phyloP scores from a whole-genome alignment of 2,797 vertebrate species.

The Mormyrops boulengeri region DNA sequence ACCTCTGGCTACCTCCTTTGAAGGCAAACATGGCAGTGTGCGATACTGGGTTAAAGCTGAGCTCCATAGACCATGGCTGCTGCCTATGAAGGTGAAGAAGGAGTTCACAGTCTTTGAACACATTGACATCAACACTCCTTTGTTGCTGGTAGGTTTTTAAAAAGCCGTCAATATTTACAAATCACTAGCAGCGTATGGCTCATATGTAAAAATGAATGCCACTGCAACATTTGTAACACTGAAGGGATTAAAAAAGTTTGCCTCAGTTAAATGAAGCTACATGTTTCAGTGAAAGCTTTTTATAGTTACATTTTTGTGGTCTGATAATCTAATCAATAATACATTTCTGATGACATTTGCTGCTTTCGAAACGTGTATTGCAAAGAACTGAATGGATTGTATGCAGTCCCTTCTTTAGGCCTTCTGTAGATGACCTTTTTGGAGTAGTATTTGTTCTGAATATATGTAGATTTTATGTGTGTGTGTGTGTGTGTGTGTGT shows the following conservation, averaged over 20 bases:
- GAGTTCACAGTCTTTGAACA: constrained; percentile 79
- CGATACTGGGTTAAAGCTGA: constrained; percentile 82
- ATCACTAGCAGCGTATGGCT: neutral
- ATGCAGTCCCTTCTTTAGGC: neutral
- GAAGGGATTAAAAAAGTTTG: neutral
- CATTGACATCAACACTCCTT: constrained; percentile 65
- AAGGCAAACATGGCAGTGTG: constrained; percentile 77
- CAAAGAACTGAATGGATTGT: neutral
- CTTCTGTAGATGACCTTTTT: neutral
- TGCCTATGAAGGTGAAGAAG: constrained; percentile 69
- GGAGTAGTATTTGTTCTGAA: neutral
- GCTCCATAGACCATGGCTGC: constrained; percentile 81
- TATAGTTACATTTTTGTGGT: neutral
- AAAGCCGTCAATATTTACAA: neutral
- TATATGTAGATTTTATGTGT: neutral
- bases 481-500: neutral
- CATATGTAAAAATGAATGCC: neutral
- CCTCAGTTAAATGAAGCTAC: neutral
- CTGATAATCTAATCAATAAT: neutral
- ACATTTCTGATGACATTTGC: neutral
- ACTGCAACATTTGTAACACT: neutral
- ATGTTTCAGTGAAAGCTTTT: neutral
- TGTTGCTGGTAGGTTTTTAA: constrained; percentile 68
- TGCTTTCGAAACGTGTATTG: neutral
- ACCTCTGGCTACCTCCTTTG: constrained; percentile 84